phyloP scores from a whole-genome alignment of 2,797 vertebrate species.

The Hypotaenidia philippensis region DNA sequence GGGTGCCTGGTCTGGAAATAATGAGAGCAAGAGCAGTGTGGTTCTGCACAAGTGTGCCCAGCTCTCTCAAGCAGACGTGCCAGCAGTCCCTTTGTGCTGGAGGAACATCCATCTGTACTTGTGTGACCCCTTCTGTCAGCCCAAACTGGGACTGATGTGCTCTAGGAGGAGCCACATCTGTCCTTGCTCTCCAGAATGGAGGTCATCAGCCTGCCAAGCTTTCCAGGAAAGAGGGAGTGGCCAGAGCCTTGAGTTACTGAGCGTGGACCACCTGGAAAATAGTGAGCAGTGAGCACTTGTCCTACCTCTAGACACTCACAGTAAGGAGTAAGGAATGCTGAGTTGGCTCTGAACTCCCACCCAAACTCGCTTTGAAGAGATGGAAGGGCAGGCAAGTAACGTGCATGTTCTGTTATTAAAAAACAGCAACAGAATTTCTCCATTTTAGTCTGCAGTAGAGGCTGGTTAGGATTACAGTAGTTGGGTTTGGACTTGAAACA shows the following conservation, averaged over 20 bases:
- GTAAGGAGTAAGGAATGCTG: constrained; percentile 9
- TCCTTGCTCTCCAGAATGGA: constrained; percentile 25
- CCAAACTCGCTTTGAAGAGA: neutral
- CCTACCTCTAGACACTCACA: neutral
- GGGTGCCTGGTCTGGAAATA: fast-evolving
- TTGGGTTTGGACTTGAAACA: neutral
- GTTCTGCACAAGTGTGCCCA: neutral
- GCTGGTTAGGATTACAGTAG: neutral
- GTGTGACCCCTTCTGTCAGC: neutral
- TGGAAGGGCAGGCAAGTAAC: constrained; percentile 67
- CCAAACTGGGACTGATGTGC: neutral
- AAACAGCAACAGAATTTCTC: neutral
- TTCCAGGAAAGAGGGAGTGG: constrained; percentile 68
- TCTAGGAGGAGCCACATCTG: constrained; percentile 37
- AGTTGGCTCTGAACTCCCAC: neutral
- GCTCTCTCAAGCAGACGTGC: neutral
- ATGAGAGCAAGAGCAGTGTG: neutral
- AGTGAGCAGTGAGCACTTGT: neutral
- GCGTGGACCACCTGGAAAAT: constrained; percentile 27
- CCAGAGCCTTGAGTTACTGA: neutral
- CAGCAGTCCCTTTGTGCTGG: fast-evolving
- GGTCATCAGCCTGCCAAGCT: constrained; percentile 12
- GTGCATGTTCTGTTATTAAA: constrained; percentile 2
- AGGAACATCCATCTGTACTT: neutral
- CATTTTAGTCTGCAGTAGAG: neutral